These are phyloP conservation scores for Norana najaformis DNA, from an alignment of 2,888 invertebrate species.

Conservation along the genomic window DNA sequence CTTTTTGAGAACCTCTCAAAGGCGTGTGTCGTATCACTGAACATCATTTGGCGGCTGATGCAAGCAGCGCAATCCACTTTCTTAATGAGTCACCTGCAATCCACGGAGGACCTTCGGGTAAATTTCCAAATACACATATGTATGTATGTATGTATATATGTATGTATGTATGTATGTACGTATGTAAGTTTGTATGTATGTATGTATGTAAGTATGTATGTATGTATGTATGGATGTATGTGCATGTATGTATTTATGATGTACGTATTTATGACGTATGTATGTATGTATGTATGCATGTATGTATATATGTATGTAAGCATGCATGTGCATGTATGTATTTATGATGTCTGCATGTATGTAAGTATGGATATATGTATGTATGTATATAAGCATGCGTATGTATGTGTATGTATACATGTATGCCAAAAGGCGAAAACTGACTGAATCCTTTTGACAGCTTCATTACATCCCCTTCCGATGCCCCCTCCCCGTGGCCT, in stretches of 20 bases:
- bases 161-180: too few relatives aligned
- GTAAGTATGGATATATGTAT: not conserved
- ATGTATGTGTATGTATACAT: conserved; percentile 19
- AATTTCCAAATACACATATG: too few relatives aligned
- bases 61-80: not conserved
- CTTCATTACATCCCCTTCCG: not conserved
- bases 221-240: too few relatives aligned
- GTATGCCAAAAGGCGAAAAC: not conserved
- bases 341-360: too few relatives aligned
- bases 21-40: not conserved
- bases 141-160: too few relatives aligned
- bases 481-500: not conserved
- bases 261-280: too few relatives aligned
- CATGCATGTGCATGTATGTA: too few relatives aligned
- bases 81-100: not conserved
- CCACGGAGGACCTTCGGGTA: not conserved
- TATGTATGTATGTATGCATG: too few relatives aligned
- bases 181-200: too few relatives aligned
- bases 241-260: too few relatives aligned
- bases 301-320: too few relatives aligned
- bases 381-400: not conserved
- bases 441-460: not conserved
- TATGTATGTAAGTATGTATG: too few relatives aligned
- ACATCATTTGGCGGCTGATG: not conserved
- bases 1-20: not conserved